Evolutionary conservation across 2,888 invertebrate species (phyloP).

Genomic region (Drosophila prolongata): DNA sequence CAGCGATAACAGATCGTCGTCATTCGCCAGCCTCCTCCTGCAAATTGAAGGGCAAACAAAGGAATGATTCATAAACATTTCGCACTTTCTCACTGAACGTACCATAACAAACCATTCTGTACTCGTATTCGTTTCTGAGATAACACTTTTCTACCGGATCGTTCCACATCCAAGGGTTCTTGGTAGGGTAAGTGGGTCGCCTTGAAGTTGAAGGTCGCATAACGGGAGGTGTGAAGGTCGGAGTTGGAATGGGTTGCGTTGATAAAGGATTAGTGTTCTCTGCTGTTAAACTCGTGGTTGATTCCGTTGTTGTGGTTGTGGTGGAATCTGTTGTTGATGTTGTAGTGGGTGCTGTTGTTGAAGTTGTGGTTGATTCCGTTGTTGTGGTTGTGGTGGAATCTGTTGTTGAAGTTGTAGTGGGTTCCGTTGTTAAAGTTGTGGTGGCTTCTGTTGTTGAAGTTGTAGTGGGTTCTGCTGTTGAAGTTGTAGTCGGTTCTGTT

Average conservation of each 20-base stretch:
- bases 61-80: background rate
- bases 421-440: background rate
- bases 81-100: constrained; percentile 24
- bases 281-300: constrained; percentile 10
- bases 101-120: constrained; percentile 55
- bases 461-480: constrained; percentile 6
- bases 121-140: constrained; percentile 59
- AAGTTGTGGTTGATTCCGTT: background rate
- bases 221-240: constrained; percentile 19
- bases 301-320: background rate
- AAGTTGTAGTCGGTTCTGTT: background rate
- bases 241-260: constrained; percentile 1
- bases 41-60: background rate
- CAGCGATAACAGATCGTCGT: constrained; percentile 70
- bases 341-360: constrained; percentile 8
- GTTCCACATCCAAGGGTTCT: constrained; percentile 20
- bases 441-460: background rate
- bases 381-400: constrained; percentile 12
- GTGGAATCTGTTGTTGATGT: constrained; percentile 6
- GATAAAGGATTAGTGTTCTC: background rate
- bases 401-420: constrained; percentile 2
- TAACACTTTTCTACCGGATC: constrained; percentile 55
- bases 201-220: constrained; percentile 20
- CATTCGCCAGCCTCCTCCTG: constrained; percentile 53
- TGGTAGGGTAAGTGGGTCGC: constrained; percentile 1